phyloP scores from a whole-genome alignment of 1,140 invertebrate species.

The Catajapyx aquilonaris region DNA sequence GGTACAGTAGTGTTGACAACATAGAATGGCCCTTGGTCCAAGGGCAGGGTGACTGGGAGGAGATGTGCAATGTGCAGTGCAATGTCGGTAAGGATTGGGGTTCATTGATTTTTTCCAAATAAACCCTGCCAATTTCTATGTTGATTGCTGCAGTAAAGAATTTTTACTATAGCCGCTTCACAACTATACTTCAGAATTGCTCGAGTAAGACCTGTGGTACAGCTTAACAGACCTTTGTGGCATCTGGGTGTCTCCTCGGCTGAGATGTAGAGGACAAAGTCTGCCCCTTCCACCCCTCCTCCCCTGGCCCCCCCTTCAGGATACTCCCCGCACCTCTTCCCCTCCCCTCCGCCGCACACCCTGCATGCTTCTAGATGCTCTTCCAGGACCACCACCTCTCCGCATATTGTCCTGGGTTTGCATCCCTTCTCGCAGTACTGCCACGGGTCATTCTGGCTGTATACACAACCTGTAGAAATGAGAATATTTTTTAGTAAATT shows the following conservation, averaged over 20 bases:
- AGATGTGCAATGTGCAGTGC: too few relatives aligned
- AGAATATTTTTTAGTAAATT: too few relatives aligned
- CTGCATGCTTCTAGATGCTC: conserved; percentile 77
- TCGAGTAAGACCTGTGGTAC: too few relatives aligned
- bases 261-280: conserved; percentile 95
- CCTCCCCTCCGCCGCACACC: conserved; percentile 36
- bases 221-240: conserved; percentile 30
- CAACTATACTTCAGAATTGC: too few relatives aligned
- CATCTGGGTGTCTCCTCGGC: conserved; percentile 82
- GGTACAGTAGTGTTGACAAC: too few relatives aligned
- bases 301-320: conserved; percentile 24
- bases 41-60: too few relatives aligned
- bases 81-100: too few relatives aligned
- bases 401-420: conserved; percentile 69
- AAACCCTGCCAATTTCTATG: too few relatives aligned
- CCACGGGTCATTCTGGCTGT: conserved; percentile 40
- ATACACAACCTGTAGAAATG: conserved; percentile 56
- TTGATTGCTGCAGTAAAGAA: too few relatives aligned
- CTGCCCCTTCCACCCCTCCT: conserved; percentile 58
- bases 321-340: conserved; percentile 11
- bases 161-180: too few relatives aligned
- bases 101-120: too few relatives aligned
- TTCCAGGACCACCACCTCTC: conserved; percentile 77
- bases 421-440: conserved; percentile 78
- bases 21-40: too few relatives aligned